Evolutionary conservation across 1,140 invertebrate genomes (phyloP).

Genomic region (Leguminivora glycinivorella): DNA sequence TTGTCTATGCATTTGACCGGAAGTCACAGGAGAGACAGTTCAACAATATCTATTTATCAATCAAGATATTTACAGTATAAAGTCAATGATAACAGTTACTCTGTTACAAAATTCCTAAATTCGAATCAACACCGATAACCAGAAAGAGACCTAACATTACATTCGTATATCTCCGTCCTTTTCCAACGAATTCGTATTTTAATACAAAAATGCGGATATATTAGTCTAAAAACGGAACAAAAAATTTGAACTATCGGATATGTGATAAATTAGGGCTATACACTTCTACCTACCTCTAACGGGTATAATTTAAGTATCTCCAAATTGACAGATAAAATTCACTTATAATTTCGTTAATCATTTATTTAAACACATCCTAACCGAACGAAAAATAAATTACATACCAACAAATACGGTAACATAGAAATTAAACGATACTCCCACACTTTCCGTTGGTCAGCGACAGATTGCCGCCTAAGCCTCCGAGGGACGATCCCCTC

Average conservation of each 20-base stretch:
- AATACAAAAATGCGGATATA: slow-evolving; percentile 13
- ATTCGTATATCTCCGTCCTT: slow-evolving; percentile 26
- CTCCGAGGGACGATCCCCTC: slow-evolving; percentile 45
- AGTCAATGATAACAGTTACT: slow-evolving; percentile 10
- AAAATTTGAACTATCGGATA: slow-evolving; percentile 42
- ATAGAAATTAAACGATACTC: slow-evolving; percentile 57
- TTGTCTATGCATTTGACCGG: too few species aligned
- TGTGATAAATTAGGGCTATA: slow-evolving; percentile 32
- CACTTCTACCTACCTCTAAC: slow-evolving; percentile 9
- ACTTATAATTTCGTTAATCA: slow-evolving; percentile 32
- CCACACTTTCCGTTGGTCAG: slow-evolving; percentile 70
- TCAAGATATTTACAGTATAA: slow-evolving; percentile 1
- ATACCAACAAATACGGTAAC: slow-evolving; percentile 6
- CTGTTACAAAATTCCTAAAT: slow-evolving; percentile 12
- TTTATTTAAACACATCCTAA: neutral
- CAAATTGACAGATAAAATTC: slow-evolving; percentile 47
- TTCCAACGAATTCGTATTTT: neutral
- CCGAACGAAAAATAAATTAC: slow-evolving; percentile 1
- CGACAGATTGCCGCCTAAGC: slow-evolving; percentile 56
- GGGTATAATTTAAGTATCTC: slow-evolving; percentile 39
- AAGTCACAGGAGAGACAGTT: too few species aligned
- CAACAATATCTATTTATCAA: too few species aligned
- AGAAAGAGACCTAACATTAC: slow-evolving; percentile 14
- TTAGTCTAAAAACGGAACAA: slow-evolving; percentile 13
- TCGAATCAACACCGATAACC: slow-evolving; percentile 3